A percentile compares a stretch with the other conserved stretches of the same genome.
phyloP scores from a whole-genome alignment of 2,797 vertebrate genomes.

The Chloroceryle amazona region DNA sequence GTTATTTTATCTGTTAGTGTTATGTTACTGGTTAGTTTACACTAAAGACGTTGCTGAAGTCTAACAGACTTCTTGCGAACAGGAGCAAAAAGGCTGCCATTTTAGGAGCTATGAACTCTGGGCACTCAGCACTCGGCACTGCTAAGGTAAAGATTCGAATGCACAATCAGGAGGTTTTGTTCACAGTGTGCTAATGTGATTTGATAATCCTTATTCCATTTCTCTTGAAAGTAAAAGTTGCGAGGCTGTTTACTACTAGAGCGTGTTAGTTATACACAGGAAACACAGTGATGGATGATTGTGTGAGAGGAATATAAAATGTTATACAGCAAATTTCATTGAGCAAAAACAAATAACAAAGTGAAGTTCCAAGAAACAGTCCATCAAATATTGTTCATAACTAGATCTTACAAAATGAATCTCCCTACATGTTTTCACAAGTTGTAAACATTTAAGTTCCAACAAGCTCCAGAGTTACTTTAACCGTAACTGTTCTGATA shows the following conservation, averaged over 20 bases:
- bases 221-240: neutral
- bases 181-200: neutral
- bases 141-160: neutral
- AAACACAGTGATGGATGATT: neutral
- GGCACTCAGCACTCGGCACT: neutral
- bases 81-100: neutral
- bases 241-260: neutral
- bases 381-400: neutral
- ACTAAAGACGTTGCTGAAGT: neutral
- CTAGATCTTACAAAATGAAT: neutral
- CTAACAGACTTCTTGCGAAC: too few relatives aligned
- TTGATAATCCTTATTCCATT: neutral
- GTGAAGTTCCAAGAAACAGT: neutral
- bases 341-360: neutral
- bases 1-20: neutral
- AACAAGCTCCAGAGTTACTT: neutral
- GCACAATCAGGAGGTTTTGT: neutral
- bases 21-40: neutral
- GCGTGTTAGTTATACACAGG: neutral
- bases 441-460: neutral
- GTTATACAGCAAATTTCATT: neutral
- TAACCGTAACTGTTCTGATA: neutral
- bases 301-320: neutral
- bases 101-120: neutral
- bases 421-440: neutral